Conservation (phyloP, 2,888 invertebrate species). For the Patella ulyssiponensis region DNA sequence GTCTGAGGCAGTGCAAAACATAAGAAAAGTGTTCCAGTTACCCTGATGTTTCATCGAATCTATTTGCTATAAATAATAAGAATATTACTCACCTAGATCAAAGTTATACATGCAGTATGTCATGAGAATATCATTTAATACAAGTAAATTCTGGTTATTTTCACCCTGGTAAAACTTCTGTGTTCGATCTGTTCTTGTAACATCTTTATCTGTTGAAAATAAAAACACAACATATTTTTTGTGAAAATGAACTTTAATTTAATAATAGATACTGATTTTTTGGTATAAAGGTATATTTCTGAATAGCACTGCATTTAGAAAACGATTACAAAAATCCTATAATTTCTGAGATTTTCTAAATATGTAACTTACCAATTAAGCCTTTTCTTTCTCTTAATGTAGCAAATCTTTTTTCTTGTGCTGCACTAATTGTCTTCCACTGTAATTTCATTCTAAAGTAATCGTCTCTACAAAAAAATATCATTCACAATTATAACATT, state of each 20-base stretch:
- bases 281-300: background rate
- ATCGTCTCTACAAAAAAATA: conserved; percentile 76
- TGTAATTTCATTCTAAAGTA: conserved; percentile 97
- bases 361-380: conserved; percentile 79
- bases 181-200: conserved; percentile 93
- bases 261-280: background rate
- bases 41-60: no score
- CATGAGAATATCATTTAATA: conserved; percentile 93
- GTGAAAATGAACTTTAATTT: background rate
- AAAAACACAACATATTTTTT: conserved; percentile 3
- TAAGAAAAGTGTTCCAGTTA: no score
- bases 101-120: conserved; percentile 99
- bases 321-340: no score
- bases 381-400: conserved; percentile 92
- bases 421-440: conserved; percentile 90
- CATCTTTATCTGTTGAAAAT: conserved; percentile 87
- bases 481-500: background rate
- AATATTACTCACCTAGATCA: conserved; percentile 80
- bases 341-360: no score
- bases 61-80: no score
- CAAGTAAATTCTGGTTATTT: conserved; percentile 87
- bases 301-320: background rate
- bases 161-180: conserved; percentile 94
- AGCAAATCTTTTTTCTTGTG: conserved; percentile 90
- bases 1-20: no score